These are phyloP conservation scores for Drosophila pandora DNA, from an alignment of 1,140 invertebrate species.

Conservation along the genomic window DNA sequence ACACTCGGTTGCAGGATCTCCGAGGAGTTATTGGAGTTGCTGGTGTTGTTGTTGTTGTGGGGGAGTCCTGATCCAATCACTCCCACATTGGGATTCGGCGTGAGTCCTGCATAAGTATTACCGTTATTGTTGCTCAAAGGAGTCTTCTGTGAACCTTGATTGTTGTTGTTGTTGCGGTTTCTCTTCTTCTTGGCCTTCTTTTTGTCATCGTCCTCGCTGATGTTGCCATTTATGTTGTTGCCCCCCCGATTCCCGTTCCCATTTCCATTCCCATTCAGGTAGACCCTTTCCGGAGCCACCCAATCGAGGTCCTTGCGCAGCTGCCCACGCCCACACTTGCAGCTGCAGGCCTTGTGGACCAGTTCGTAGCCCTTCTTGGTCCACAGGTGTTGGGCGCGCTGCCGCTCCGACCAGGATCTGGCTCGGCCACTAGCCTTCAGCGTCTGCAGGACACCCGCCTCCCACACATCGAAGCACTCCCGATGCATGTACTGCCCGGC, in stretches of 20 bases:
- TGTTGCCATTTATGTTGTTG: conserved; percentile 34
- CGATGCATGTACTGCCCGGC: conserved; percentile 96
- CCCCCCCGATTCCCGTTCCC: conserved; percentile 15
- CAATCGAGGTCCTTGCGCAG: conserved; percentile 97
- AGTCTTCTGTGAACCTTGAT: neutral
- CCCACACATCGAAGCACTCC: conserved; percentile 97
- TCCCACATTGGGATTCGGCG: conserved; percentile 76
- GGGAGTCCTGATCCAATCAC: conserved; percentile 78
- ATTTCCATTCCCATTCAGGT: conserved; percentile 8
- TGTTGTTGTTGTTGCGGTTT: conserved; percentile 86
- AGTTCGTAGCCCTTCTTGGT: conserved; percentile 98
- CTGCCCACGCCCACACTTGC: conserved; percentile 95
- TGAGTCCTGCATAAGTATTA: conserved; percentile 39
- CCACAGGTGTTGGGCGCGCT: conserved; percentile 97
- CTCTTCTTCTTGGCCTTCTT: conserved; percentile 91
- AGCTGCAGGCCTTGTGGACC: conserved; percentile 94
- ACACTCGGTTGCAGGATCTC: conserved; percentile 47
- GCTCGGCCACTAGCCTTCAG: conserved; percentile 95
- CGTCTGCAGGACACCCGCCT: conserved; percentile 93
- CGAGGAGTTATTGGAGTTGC: conserved; percentile 14
- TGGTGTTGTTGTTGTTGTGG: conserved; percentile 62
- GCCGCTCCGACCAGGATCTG: conserved; percentile 96
- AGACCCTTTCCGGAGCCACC: conserved; percentile 85
- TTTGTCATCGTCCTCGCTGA: conserved; percentile 84
- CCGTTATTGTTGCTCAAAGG: conserved; percentile 49